Percentiles rank a stretch among this genome's conserved stretches.
These are phyloP conservation scores for Falco columbarius DNA, from an alignment of 2,797 vertebrate species.

Conservation along the genomic window DNA sequence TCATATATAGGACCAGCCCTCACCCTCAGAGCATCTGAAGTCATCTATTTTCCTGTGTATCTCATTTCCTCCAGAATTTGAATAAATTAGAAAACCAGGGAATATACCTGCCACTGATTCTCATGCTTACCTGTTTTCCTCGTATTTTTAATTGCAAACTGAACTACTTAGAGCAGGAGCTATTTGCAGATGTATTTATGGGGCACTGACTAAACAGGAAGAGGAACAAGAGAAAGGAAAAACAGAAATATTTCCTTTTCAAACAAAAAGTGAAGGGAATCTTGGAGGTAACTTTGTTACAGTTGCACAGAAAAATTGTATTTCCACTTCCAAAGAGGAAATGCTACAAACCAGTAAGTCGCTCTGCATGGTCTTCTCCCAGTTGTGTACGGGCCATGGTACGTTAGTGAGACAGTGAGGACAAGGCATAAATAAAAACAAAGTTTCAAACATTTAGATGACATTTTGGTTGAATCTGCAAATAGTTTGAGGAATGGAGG, in stretches of 20 bases:
- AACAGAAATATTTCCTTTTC: not conserved
- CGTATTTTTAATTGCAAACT: not conserved
- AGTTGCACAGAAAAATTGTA: not conserved
- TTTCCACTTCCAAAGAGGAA: not conserved
- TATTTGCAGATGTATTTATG: not conserved
- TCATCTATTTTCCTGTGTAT: not conserved
- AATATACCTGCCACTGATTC: not conserved
- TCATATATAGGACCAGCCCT: not conserved
- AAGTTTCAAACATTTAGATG: not conserved
- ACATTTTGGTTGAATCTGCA: not conserved
- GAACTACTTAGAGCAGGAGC: not conserved
- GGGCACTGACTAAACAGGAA: not conserved
- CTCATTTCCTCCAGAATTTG: not conserved
- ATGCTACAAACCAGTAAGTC: not conserved
- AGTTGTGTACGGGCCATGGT: not conserved
- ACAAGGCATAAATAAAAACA: not conserved
- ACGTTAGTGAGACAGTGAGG: not conserved
- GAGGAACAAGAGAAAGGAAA: not conserved
- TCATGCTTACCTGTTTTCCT: accelerated
- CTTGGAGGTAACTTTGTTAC: not conserved
- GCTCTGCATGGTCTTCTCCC: not conserved
- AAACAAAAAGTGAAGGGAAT: not conserved
- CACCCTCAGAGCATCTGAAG: not conserved
- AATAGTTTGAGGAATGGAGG: not conserved
- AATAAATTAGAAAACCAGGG: not conserved